Base-by-base conservation (phyloP, 2,888 invertebrate species). In the Monoplex corrugatus region DNA sequence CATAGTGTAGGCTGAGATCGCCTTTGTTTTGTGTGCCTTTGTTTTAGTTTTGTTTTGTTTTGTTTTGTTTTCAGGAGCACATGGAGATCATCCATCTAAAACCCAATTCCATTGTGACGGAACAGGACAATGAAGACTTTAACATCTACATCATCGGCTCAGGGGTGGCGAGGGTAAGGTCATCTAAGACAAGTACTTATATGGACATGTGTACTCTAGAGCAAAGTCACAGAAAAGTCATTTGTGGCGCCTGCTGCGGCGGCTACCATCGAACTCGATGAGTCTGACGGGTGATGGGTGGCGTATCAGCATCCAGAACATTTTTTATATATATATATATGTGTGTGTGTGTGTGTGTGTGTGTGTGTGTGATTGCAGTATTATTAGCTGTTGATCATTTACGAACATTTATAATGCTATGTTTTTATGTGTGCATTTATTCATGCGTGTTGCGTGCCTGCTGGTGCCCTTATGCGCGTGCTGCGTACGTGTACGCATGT, bases 61-160 rank as follows among this genome's bases (percentile, higher is more conserved):
- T 35, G 13, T 80, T 32, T 82, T 86, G 68, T 68, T 23, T 50
- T 35, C 43, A 87, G 88, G 88, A 43, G 6, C 10, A 68, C 83
- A 68, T 82, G 82, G 68, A 82, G 40, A 82, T 82, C 44, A n/a
- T 3, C 43, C 3, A 2, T 28, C 57, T 88, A 5, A 82, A 63
- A 23, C 44, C 72, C 6, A 72, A 72, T n/a, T 40, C 63, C 35
- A 13, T 68, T 5, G 19, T 88, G 16, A 8, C 44, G 10, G 83
- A 83, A 38, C 68, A 83, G 35, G 83, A 32, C 32, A 28, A 28
- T n/a, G 32, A 88, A 6, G 80, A 83, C 83, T 44, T 40, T 45
- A 82, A 83, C 83, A 83, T 88, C 35, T 88, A 83, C 83, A 82
- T 88, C 82, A 83, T 88, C 28, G 32, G 40, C 1, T 68, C 88